Base-by-base conservation (phyloP, 1,140 invertebrate genomes). In the Zelostemma sp. region DNA sequence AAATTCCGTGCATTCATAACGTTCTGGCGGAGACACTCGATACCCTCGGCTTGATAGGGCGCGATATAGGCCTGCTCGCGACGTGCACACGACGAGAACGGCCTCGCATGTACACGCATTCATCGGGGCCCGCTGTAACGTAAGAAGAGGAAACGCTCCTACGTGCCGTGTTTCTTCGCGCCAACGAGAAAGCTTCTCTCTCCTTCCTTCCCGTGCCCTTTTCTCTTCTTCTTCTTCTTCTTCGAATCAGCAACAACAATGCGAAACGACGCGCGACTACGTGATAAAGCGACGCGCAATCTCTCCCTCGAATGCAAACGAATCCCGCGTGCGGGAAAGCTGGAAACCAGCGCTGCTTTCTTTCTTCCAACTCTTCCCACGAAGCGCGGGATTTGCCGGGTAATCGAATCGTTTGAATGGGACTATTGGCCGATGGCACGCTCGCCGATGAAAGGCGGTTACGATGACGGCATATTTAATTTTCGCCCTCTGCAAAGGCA, bases 1-100 rank as follows among this genome's bases (percentile, higher is more conserved):
- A 83, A 84, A 84, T 83, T 83, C 80, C 79, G 77, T 69, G 72
- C 81, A 80, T 84, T 82, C 81, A 80, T 80, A 83, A 81, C 73
- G 74, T 64, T 51, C 55, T 35, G 53, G 66, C 65, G 56, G 71
- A 70, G 75, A 80, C 76, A 82, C 73, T 73, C 70, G 74, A 81
- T 82, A 81, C 71, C 51, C 59, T 33, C 45, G 50, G 33, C 48
- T 71, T 65, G 77, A 78, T 73, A 75, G 72, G 65, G 63, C 48
- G 65, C 64, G 76, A 81, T 81, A 75, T 43, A 17, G 45, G 51
- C 45, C 61, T 58, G 70, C 68, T 72, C 43, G 73, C 61, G 51
- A 55, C 21, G 61, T 40, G 57, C 66, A 56, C 66, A 63, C 50
- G 59, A 59, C 50, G 55, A n/a, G n/a, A n/a, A n/a, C n/a, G 16